Conservation (phyloP, 2,113 vertebrate species). For the Oreochromis tanganicae region DNA sequence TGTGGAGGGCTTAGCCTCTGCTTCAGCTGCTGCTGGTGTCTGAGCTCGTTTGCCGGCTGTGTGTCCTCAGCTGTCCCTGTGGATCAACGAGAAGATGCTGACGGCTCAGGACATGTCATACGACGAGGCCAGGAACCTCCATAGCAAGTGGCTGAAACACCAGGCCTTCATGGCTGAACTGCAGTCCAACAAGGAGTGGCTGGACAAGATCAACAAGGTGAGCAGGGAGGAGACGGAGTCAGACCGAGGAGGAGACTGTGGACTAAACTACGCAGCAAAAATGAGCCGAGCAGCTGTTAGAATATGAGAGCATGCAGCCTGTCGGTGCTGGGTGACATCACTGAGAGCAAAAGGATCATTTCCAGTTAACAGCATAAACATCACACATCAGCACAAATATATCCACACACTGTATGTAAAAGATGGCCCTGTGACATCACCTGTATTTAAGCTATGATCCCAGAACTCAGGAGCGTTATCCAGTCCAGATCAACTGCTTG, state of each 20-base stretch:
- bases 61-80: constrained; percentile 83
- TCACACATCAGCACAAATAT: neutral
- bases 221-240: neutral
- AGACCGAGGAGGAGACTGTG: neutral
- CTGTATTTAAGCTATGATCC: neutral
- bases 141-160: constrained; percentile 95
- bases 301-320: neutral
- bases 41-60: neutral
- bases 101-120: constrained; percentile 99
- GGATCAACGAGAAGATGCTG: constrained; percentile 99
- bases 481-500: neutral
- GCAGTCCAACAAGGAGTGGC: constrained; percentile 98
- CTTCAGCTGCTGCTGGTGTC: neutral
- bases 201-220: constrained; percentile 97
- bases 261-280: neutral
- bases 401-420: neutral
- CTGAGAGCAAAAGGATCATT: neutral
- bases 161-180: constrained; percentile 97
- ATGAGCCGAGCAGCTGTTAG: neutral
- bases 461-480: neutral
- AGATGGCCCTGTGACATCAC: neutral
- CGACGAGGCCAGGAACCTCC: constrained; percentile 96
- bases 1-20: neutral
- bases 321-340: neutral
- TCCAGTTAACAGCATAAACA: neutral